A percentile compares a stretch with the other conserved stretches of the same genome.
Conservation (phyloP, 2,113 vertebrate genomes). For the Thalassoma bifasciatum region DNA sequence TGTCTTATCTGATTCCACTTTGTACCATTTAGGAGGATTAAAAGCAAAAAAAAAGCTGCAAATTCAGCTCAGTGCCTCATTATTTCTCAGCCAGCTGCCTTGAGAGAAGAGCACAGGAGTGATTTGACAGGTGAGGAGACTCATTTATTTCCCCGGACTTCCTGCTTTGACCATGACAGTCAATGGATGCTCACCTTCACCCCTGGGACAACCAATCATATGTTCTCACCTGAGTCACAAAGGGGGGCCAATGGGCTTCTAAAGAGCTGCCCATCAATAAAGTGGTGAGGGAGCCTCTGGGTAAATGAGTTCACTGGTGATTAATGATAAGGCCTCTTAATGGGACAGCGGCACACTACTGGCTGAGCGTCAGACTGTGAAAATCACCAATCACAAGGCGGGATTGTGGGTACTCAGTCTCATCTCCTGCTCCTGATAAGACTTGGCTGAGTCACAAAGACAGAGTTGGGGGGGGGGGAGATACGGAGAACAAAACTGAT, state of each 20-base stretch:
- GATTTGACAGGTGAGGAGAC: slow-evolving; percentile 32
- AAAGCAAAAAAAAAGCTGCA: background rate
- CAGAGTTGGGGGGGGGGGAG: background rate
- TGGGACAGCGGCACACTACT: slow-evolving; percentile 47
- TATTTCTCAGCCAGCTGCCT: background rate
- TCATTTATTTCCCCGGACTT: slow-evolving; percentile 44
- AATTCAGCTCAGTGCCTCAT: background rate
- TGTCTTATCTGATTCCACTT: background rate
- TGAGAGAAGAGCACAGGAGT: slow-evolving; percentile 21
- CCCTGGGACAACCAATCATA: slow-evolving; percentile 65
- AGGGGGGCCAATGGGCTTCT: slow-evolving; percentile 29
- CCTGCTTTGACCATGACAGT: slow-evolving; percentile 51
- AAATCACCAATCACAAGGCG: slow-evolving; percentile 36
- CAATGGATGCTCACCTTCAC: slow-evolving; percentile 63
- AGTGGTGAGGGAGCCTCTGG: slow-evolving; percentile 38
- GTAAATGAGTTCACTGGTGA: slow-evolving; percentile 55
- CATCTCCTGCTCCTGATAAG: slow-evolving; percentile 30
- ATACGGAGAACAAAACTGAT: slow-evolving; percentile 18
- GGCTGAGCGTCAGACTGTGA: slow-evolving; percentile 29
- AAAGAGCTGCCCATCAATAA: slow-evolving; percentile 65
- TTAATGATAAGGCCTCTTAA: slow-evolving; percentile 59
- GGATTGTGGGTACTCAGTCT: slow-evolving; percentile 37
- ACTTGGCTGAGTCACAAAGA: slow-evolving; percentile 21
- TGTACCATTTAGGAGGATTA: background rate
- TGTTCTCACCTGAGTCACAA: slow-evolving; percentile 39